Evolutionary conservation across 2,797 vertebrate species (phyloP).

Genomic region (Botia almorhae): DNA sequence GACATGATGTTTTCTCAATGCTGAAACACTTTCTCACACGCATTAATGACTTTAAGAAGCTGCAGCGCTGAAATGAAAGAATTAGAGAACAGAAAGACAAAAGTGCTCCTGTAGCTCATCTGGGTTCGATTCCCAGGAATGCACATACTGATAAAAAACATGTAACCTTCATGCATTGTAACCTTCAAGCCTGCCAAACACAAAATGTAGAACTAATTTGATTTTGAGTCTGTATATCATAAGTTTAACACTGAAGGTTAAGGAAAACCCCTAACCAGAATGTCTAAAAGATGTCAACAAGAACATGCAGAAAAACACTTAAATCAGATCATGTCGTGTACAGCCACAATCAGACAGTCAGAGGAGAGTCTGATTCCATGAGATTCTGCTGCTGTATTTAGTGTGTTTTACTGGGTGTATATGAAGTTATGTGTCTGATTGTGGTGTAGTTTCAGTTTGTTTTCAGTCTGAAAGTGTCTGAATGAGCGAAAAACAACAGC

Average conservation of each 20-base stretch:
- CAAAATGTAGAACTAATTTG: too few relatives aligned
- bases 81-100: neutral
- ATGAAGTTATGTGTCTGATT: neutral
- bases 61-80: neutral
- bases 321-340: neutral
- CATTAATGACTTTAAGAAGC: neutral
- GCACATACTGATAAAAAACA: too few relatives aligned
- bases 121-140: too few relatives aligned
- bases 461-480: neutral
- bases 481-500: neutral
- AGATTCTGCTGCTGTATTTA: neutral
- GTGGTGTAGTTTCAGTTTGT: neutral
- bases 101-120: too few relatives aligned
- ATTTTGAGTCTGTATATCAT: too few relatives aligned
- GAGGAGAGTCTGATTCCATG: neutral
- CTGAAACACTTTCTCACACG: neutral
- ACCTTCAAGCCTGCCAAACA: too few relatives aligned
- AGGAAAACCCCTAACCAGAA: too few relatives aligned
- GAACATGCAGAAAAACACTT: neutral
- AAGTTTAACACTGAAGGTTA: neutral
- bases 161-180: too few relatives aligned
- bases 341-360: slow-evolving; percentile 7
- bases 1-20: neutral
- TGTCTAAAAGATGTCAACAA: neutral
- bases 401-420: neutral